Percentiles rank a stretch among this genome's conserved stretches.
These are phyloP conservation scores for Allacma fusca DNA, from an alignment of 2,888 invertebrate genomes.

Conservation along the genomic window DNA sequence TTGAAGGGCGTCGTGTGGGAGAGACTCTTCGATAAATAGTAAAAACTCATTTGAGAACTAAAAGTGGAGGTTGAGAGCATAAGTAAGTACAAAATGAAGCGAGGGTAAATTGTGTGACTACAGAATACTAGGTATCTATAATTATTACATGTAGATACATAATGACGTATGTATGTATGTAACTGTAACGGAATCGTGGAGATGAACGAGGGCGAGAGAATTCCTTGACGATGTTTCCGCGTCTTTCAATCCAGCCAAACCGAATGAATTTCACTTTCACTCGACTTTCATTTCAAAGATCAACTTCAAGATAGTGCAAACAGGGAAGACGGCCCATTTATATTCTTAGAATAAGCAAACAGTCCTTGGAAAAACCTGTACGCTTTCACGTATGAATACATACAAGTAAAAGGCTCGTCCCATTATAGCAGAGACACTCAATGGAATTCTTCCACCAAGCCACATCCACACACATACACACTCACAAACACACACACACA, in stretches of 20 bases:
- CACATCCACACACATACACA: no score
- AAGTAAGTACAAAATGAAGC: background rate
- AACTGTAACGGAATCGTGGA: background rate
- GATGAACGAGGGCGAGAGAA: background rate
- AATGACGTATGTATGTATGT: background rate
- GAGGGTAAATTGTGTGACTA: background rate
- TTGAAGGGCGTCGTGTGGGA: background rate
- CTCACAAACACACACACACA: no score
- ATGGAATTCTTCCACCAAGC: no score
- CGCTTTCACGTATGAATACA: background rate
- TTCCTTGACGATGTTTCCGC: conserved; percentile 14
- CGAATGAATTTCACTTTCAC: conserved; percentile 34
- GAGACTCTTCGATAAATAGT: no score
- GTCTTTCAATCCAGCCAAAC: conserved; percentile 9
- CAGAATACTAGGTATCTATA: no score
- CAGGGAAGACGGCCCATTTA: conserved; percentile 11
- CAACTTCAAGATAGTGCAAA: conserved; percentile 23
- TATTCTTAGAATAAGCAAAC: conserved; percentile 5
- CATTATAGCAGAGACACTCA: no score
- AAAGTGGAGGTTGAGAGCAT: background rate
- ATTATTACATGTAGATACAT: no score
- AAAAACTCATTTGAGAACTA: conserved; percentile 16
- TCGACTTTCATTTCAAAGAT: conserved; percentile 28
- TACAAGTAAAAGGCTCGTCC: background rate
- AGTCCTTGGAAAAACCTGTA: background rate